Percentiles rank a stretch among this genome's conserved stretches.
Evolutionary conservation across 2,113 vertebrate species (phyloP).

Genomic region (Lynx canadensis): DNA sequence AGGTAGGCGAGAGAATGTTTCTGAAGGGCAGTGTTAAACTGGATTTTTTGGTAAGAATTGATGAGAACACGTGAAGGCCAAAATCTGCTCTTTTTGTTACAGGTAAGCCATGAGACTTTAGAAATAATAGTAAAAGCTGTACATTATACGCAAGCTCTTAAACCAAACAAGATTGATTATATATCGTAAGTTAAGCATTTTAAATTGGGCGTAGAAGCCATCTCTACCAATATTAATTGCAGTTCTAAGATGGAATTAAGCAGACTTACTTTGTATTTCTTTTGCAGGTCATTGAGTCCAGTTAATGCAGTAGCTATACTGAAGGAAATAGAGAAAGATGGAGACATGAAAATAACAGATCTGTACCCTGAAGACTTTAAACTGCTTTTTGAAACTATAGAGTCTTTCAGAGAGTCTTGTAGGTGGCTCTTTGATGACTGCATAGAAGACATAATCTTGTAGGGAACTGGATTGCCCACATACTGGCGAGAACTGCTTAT

Average conservation of each 20-base stretch:
- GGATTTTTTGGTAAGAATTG: neutral
- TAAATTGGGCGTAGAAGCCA: neutral
- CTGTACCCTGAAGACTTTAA: constrained; percentile 91
- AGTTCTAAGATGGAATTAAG: neutral
- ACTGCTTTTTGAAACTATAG: constrained; percentile 90
- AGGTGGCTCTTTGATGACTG: constrained; percentile 91
- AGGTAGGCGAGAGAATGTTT: neutral
- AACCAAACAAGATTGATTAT: neutral
- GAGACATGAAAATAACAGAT: constrained; percentile 81
- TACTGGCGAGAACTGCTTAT: constrained; percentile 16
- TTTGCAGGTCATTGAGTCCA: constrained; percentile 91
- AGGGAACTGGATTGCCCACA: constrained; percentile 27
- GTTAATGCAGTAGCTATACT: constrained; percentile 84
- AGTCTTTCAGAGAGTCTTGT: constrained; percentile 85
- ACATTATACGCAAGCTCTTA: neutral
- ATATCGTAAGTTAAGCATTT: neutral
- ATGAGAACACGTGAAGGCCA: neutral
- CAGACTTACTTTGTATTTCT: constrained; percentile 57
- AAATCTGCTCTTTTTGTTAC: neutral
- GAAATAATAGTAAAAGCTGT: neutral
- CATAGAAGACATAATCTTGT: constrained; percentile 80
- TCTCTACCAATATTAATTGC: neutral
- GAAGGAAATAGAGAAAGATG: constrained; percentile 81
- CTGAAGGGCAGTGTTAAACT: constrained; percentile 1
- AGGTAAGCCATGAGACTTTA: neutral